A percentile compares a stretch with the other conserved stretches of the same genome.
Evolutionary conservation across 2,888 invertebrate species (phyloP).

Genomic region (Andrena fulva): DNA sequence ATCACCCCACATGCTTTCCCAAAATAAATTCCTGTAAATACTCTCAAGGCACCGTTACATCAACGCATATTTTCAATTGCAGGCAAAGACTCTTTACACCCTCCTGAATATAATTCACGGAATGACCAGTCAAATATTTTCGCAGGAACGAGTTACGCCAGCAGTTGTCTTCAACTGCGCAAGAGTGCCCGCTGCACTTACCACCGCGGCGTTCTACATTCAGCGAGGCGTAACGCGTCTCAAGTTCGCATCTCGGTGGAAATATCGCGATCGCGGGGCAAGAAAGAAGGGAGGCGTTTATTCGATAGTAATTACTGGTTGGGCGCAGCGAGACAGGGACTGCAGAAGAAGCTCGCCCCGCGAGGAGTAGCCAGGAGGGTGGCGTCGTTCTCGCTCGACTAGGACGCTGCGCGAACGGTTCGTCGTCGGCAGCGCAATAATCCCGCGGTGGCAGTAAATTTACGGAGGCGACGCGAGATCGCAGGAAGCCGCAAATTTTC

Average conservation of each 20-base stretch:
- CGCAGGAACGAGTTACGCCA: too few species aligned
- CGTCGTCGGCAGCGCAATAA: conserved; percentile 35
- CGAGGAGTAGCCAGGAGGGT: neutral
- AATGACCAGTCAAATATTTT: too few species aligned
- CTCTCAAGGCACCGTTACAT: too few species aligned
- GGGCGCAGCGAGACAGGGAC: neutral
- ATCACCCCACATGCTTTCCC: too few species aligned
- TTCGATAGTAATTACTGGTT: conserved; percentile 22
- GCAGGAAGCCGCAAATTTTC: conserved; percentile 70
- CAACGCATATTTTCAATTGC: too few species aligned
- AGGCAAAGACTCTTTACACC: too few species aligned
- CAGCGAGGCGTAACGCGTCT: neutral
- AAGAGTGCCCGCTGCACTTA: neutral
- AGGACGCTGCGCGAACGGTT: conserved; percentile 14
- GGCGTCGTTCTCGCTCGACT: conserved; percentile 17
- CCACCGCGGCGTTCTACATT: too few species aligned
- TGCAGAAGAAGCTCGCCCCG: neutral
- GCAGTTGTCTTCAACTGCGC: too few species aligned
- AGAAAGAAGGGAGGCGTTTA: conserved; percentile 26
- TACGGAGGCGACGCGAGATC: conserved; percentile 48
- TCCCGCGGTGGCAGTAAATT: conserved; percentile 51
- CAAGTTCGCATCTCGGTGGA: neutral
- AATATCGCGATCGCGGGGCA: conserved; percentile 8
- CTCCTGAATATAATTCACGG: too few species aligned
- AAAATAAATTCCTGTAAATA: too few species aligned